Evolutionary conservation across 2,888 invertebrate species (phyloP).

Genomic region (Himalopsyche tibetana): DNA sequence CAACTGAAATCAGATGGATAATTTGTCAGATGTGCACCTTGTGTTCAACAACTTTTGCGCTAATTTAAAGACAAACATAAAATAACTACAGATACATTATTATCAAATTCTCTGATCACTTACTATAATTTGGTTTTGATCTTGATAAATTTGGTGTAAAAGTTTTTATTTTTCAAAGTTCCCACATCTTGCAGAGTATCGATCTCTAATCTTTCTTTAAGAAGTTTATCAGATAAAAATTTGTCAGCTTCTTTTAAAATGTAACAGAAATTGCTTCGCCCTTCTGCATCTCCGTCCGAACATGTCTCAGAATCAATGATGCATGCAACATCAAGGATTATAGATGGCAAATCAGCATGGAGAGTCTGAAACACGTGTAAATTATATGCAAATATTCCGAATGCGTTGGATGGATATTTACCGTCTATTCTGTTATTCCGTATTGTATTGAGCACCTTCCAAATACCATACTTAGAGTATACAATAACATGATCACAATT

Average conservation of each 20-base stretch:
- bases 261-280: slow-evolving; percentile 85
- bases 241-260: slow-evolving; percentile 88
- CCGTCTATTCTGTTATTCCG: too few relatives aligned
- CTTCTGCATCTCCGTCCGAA: slow-evolving; percentile 82
- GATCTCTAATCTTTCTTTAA: slow-evolving; percentile 95
- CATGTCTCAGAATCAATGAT: slow-evolving; percentile 90
- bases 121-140: slow-evolving; percentile 98
- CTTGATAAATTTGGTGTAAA: slow-evolving; percentile 97
- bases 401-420: neutral
- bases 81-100: neutral
- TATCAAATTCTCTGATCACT: slow-evolving; percentile 73
- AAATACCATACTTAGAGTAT: too few relatives aligned
- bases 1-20: too few relatives aligned
- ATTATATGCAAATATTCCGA: neutral
- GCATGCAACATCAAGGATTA: slow-evolving; percentile 90
- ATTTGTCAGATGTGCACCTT: too few relatives aligned
- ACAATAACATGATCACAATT: too few relatives aligned
- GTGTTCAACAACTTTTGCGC: too few relatives aligned
- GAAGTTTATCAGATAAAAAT: slow-evolving; percentile 89
- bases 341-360: slow-evolving; percentile 88
- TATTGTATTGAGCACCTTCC: too few relatives aligned
- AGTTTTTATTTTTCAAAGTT: slow-evolving; percentile 91
- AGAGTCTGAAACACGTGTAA: slow-evolving; percentile 75
- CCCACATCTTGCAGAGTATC: slow-evolving; percentile 95
- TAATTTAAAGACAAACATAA: too few relatives aligned